These are phyloP conservation scores for Gephyroberyx darwinii DNA, from an alignment of 2,797 vertebrate species.

Conservation along the genomic window DNA sequence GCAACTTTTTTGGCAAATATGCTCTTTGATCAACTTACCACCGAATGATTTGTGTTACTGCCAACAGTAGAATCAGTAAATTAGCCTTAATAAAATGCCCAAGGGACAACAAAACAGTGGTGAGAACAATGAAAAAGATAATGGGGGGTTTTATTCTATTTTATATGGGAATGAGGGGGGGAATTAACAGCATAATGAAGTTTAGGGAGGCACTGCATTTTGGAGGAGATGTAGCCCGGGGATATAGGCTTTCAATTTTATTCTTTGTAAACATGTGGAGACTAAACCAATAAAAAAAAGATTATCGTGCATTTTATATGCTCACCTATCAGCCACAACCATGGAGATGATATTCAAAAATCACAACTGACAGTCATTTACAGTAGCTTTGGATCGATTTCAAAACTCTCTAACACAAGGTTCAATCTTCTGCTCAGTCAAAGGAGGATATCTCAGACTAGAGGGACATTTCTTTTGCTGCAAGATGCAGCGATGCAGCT, in stretches of 20 bases:
- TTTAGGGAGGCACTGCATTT: slow-evolving; percentile 31
- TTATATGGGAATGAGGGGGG: slow-evolving; percentile 14
- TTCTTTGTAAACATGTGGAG: slow-evolving; percentile 38
- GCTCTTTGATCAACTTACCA: slow-evolving; percentile 40
- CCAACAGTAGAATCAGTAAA: slow-evolving; percentile 15
- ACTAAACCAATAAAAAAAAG: slow-evolving; percentile 23
- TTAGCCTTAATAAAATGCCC: background rate
- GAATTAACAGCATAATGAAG: slow-evolving; percentile 40
- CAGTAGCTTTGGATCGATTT: background rate
- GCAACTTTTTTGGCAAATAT: slow-evolving; percentile 7
- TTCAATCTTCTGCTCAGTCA: background rate
- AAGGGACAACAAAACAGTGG: slow-evolving; percentile 9
- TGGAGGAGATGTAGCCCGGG: slow-evolving; percentile 23
- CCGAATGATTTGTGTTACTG: slow-evolving; percentile 24
- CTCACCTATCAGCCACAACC: background rate
- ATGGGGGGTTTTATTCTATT: slow-evolving; percentile 18
- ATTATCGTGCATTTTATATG: background rate
- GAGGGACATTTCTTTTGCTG: slow-evolving; percentile 33
- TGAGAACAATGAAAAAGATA: background rate
- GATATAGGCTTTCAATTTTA: slow-evolving; percentile 33
- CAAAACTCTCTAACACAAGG: no score
- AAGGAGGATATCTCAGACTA: background rate
- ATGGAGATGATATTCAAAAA: background rate
- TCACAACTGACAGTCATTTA: background rate
- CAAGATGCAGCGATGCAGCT: slow-evolving; percentile 41